Conservation (phyloP, 2,113 vertebrate genomes). For the Platysternon megacephalum region DNA sequence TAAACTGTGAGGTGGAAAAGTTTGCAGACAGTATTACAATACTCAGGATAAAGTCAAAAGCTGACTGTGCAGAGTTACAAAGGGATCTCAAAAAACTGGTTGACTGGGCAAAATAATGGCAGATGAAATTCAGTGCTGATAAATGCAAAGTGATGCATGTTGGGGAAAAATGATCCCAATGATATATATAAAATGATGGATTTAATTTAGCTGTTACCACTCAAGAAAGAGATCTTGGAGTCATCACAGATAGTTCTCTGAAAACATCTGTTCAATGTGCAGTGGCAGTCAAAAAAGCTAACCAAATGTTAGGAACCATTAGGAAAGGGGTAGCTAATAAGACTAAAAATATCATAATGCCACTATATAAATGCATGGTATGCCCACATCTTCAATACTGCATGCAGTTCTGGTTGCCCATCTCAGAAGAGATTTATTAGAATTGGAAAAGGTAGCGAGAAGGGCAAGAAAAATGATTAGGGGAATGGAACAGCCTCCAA, state of each 20-base stretch:
- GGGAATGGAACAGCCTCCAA: background rate
- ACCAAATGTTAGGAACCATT: background rate
- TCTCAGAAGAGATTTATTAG: background rate
- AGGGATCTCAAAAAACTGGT: background rate
- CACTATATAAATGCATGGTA: background rate
- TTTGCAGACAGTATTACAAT: background rate
- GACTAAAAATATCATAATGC: background rate
- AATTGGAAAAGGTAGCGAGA: background rate
- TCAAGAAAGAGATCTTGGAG: background rate
- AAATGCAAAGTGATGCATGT: background rate
- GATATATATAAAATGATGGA: background rate
- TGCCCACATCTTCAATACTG: background rate
- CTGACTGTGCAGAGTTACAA: background rate
- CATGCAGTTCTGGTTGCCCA: background rate
- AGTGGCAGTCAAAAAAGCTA: background rate
- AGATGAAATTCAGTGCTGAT: background rate
- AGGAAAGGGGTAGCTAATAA: background rate
- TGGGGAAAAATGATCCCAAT: too few relatives aligned
- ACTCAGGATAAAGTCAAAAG: background rate
- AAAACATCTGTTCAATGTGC: background rate
- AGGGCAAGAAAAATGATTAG: background rate
- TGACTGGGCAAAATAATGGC: background rate
- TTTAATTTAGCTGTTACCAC: background rate
- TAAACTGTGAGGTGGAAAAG: background rate
- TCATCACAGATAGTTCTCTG: background rate